Percentiles rank a stretch among this genome's conserved stretches.
These are phyloP conservation scores for Phainopepla nitens DNA, from an alignment of 2,113 vertebrate genomes.

Conservation along the genomic window DNA sequence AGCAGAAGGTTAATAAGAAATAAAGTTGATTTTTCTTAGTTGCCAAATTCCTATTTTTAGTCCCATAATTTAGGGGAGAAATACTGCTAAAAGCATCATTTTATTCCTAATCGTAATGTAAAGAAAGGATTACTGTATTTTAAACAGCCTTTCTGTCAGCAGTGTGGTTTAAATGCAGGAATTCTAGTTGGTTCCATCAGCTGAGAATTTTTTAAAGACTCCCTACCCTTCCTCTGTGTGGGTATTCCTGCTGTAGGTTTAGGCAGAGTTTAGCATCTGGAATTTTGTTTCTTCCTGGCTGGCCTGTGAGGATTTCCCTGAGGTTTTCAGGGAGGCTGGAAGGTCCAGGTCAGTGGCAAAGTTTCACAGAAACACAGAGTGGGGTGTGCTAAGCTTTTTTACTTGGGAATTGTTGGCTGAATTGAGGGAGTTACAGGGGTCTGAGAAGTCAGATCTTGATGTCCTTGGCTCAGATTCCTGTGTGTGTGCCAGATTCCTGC, in stretches of 20 bases:
- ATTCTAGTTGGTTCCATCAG: background rate
- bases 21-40: constrained; percentile 17
- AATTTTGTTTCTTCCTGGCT: background rate
- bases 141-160: background rate
- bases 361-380: background rate
- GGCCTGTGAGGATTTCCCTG: background rate
- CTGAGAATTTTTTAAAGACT: background rate
- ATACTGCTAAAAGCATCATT: background rate
- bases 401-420: background rate
- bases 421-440: background rate
- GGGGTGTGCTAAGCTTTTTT: background rate
- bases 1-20: constrained; percentile 42
- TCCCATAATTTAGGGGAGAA: background rate
- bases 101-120: background rate
- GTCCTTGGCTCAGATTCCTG: background rate
- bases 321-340: background rate
- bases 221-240: background rate
- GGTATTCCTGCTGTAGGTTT: background rate
- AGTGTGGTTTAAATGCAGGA: background rate
- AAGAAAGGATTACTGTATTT: background rate
- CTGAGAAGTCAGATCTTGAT: no score
- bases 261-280: background rate
- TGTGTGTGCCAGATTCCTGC: background rate
- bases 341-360: background rate
- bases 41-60: constrained; percentile 25